phyloP scores from a whole-genome alignment of 2,113 vertebrate species.

The Serinus canaria region DNA sequence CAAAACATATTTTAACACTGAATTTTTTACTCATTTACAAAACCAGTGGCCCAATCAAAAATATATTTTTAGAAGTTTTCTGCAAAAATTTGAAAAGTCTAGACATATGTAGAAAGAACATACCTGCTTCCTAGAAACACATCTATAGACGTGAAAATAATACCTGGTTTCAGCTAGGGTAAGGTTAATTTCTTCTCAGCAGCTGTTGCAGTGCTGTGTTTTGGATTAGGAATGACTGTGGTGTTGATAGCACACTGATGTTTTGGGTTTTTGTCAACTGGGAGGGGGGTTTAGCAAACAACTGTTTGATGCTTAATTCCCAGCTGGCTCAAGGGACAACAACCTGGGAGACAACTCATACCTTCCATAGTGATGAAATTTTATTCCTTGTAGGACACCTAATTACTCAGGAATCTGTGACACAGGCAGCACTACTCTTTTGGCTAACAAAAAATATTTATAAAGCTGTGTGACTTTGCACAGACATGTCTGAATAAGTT shows the following conservation, averaged over 20 bases:
- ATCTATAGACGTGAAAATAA: not conserved
- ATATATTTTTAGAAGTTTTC: not conserved
- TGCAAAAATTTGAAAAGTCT: not conserved
- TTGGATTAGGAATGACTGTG: not conserved
- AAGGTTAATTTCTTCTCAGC: not conserved
- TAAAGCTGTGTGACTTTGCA: not conserved
- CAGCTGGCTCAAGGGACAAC: rapidly evolving
- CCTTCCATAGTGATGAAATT: not conserved
- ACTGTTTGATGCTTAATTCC: not conserved
- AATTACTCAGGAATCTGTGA: not conserved
- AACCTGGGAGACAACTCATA: not conserved
- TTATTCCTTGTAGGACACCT: not conserved
- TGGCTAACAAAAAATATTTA: not conserved
- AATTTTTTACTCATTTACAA: not conserved
- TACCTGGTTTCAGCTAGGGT: not conserved
- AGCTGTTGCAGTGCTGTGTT: not conserved
- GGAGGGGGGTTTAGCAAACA: not conserved
- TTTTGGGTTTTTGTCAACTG: not conserved
- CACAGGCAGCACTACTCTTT: not conserved
- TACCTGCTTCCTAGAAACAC: not conserved
- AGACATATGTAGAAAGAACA: not conserved
- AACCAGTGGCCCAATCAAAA: not conserved
- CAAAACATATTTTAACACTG: not conserved
- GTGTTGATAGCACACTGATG: not conserved
- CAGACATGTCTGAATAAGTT: not conserved